Conservation (phyloP, 2,888 invertebrate species). For the Drosophila paramelanica region DNA sequence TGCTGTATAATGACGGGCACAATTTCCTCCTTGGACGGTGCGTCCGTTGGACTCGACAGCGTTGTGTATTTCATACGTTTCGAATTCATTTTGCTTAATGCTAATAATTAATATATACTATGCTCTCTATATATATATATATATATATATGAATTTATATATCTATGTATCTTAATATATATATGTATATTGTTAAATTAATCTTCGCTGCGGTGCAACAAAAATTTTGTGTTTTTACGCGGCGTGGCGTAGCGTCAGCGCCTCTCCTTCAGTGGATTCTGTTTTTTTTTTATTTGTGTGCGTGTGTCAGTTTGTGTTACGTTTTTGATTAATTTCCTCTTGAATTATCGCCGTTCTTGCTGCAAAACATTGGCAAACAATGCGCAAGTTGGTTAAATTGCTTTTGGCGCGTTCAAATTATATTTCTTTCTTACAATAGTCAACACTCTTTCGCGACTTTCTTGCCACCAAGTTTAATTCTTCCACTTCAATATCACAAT, state of each 20-base stretch:
- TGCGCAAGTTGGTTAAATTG: conserved; percentile 32
- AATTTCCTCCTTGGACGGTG: conserved; percentile 74
- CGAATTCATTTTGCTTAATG: conserved; percentile 68
- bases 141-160: not conserved
- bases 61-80: conserved; percentile 79
- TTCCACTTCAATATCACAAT: conserved; percentile 60
- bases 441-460: conserved; percentile 73
- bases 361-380: conserved; percentile 38
- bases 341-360: not conserved
- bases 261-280: conserved; percentile 29
- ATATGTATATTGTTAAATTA: not conserved
- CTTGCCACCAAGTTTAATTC: conserved; percentile 69
- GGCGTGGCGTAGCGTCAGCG: conserved; percentile 43
- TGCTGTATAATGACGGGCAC: conserved; percentile 80
- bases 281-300: conserved; percentile 25
- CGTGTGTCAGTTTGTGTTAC: conserved; percentile 31
- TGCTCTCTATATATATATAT: not conserved
- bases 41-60: conserved; percentile 35
- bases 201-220: not conserved
- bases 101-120: not conserved
- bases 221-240: conserved; percentile 23
- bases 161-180: not conserved
- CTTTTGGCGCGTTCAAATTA: conserved; percentile 64
- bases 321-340: conserved; percentile 14
- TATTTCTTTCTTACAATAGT: conserved; percentile 70